Percentiles rank a stretch among this genome's conserved stretches.
phyloP scores from a whole-genome alignment of 2,888 invertebrate genomes.

The Dysmachus trigonus region DNA sequence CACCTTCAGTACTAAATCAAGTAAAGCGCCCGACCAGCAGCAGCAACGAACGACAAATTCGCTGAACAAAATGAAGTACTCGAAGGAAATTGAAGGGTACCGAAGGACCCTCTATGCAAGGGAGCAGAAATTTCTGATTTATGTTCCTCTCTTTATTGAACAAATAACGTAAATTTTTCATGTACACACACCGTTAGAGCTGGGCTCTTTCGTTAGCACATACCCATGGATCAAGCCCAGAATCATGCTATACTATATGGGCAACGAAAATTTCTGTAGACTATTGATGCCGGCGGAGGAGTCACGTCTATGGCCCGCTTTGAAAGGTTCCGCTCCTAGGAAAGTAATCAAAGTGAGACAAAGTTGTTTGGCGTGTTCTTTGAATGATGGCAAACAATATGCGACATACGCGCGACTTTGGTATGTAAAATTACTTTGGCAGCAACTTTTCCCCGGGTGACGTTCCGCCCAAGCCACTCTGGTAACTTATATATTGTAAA shows the following conservation, averaged over 20 bases:
- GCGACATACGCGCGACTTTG: conserved; percentile 29
- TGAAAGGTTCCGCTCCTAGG: conserved; percentile 1
- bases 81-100: conserved; percentile 39
- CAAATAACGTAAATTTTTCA: conserved; percentile 43
- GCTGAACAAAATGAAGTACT: conserved; percentile 40
- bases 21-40: conserved; percentile 27
- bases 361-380: conserved; percentile 36
- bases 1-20: conserved; percentile 28
- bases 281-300: conserved; percentile 19
- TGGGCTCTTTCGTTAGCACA: conserved; percentile 32
- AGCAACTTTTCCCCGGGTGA: conserved; percentile 9
- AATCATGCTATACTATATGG: not conserved
- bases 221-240: conserved; percentile 33
- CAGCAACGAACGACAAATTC: conserved; percentile 33
- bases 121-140: conserved; percentile 41
- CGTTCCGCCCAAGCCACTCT: not conserved
- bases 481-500: conserved; percentile 7
- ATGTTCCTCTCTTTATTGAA: conserved; percentile 43
- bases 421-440: conserved; percentile 31
- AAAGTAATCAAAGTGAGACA: conserved; percentile 40
- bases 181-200: conserved; percentile 33
- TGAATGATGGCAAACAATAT: conserved; percentile 43
- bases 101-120: conserved; percentile 38
- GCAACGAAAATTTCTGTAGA: conserved; percentile 34
- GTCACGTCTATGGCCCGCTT: conserved; percentile 11